Conservation (phyloP, 2,113 vertebrate genomes). For the Numida meleagris region DNA sequence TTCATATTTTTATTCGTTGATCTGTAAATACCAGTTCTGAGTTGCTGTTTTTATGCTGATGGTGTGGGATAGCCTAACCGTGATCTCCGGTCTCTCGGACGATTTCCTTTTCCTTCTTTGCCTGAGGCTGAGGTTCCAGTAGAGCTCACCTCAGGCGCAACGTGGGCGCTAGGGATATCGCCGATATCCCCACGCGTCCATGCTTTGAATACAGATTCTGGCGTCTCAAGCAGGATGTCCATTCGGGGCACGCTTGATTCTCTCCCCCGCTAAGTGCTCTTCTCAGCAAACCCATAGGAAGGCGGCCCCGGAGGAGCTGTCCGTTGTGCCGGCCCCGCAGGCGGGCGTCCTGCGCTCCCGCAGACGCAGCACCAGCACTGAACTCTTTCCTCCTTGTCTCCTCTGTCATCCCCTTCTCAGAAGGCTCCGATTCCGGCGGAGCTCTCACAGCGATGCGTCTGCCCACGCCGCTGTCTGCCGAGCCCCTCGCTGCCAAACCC, state of each 20-base stretch:
- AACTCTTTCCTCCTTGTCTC: not conserved
- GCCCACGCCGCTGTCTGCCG: not conserved
- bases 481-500: conserved; percentile 29
- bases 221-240: not conserved
- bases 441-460: not conserved
- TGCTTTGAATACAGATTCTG: not conserved
- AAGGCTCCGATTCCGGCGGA: not conserved
- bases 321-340: not conserved
- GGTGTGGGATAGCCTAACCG: not conserved
- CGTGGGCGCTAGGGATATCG: not conserved
- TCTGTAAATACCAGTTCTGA: conserved; percentile 24
- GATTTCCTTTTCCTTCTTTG: not conserved
- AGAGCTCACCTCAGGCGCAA: not conserved
- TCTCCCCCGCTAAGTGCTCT: conserved; percentile 36
- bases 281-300: not conserved
- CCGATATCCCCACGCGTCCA: not conserved
- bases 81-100: not conserved
- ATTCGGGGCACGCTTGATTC: not conserved
- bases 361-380: conserved; percentile 51
- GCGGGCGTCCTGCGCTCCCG: not conserved
- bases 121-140: not conserved
- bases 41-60: conserved; percentile 42
- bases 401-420: fast-evolving
- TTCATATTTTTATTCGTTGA: conserved; percentile 10
- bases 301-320: not conserved